Evolutionary conservation across 2,113 vertebrate species (phyloP).

Genomic region (Dicrurus megarhynchus): DNA sequence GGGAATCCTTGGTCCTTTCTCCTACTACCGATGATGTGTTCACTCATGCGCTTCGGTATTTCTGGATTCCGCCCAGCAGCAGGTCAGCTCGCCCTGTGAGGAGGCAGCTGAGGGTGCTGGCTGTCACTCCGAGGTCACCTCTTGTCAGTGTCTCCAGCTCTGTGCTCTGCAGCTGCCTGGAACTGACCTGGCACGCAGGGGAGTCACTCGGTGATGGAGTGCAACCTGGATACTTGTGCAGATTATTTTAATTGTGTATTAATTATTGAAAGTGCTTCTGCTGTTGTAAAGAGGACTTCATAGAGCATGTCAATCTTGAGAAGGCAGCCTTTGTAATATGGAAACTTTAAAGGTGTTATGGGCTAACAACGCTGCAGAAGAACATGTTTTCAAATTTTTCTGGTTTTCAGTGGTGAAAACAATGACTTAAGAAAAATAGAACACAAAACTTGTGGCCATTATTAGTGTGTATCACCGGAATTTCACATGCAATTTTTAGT

Average conservation of each 20-base stretch:
- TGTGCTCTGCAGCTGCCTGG: neutral
- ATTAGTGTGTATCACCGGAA: neutral
- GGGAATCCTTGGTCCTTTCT: neutral
- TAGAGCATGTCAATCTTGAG: neutral
- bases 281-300: neutral
- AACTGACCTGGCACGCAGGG: neutral
- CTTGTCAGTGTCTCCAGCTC: neutral
- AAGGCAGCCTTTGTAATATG: neutral
- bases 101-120: neutral
- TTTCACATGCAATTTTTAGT: neutral
- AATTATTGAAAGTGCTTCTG: neutral
- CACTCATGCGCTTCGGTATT: accelerated
- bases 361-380: neutral
- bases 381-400: neutral
- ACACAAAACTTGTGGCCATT: neutral
- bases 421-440: neutral
- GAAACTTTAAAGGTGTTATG: neutral
- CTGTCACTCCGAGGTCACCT: neutral
- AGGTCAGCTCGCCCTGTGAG: neutral
- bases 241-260: neutral
- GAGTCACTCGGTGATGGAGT: neutral
- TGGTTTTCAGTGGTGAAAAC: neutral
- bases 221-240: neutral
- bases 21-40: accelerated
- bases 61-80: accelerated